Evolutionary conservation across 2,888 invertebrate species (phyloP), one percentile per base, ranked within the genome.

Genomic region (Isoperla grammatica): DNA sequence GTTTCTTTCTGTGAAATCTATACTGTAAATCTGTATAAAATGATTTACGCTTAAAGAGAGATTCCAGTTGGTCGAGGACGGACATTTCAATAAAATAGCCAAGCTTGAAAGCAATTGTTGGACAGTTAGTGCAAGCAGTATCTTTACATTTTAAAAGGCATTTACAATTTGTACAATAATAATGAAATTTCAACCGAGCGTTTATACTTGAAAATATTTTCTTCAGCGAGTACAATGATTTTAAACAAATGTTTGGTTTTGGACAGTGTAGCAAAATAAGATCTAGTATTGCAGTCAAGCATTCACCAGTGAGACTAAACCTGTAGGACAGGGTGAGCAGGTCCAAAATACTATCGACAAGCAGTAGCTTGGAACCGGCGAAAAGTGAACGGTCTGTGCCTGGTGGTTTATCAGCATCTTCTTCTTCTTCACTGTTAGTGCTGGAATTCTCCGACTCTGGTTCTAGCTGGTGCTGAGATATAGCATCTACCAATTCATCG

Each of bases 321-420:
- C 60, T 59, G 35, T 63, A 45, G 4, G 56, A 46, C n/a, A 64
- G 56, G 4, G 57, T 57, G 23, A 64, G 43, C 37, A 65, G 60
- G 12, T 57, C 46, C 5, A 61, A 20, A 29, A 64, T 17, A 57
- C 65, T 64, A 39, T 63, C 61, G 9, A 29, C 29, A 6, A 29
- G 4, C 8, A 8, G 8, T 29, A 29, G 8, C 4, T 4, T 6
- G 29, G 29, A 29, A 29, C 8, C 29, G 8, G 29, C 29, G 8
- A 29, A 29, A 29, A 29, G 29, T 29, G 29, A 8, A 8, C 29
- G 29, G 29, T 29, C 8, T 29, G 4, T 8, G 4, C 4, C 29
- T 29, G 4, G 29, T 8, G 29, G 29, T 6, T 8, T 8, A 4
- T 29, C 29, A 29, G 29, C 29, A 29, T 8, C 29, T 6, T 29